A percentile compares a stretch with the other conserved stretches of the same genome.
Conservation (phyloP, 2,888 invertebrate species). For the Oligia strigilis region DNA sequence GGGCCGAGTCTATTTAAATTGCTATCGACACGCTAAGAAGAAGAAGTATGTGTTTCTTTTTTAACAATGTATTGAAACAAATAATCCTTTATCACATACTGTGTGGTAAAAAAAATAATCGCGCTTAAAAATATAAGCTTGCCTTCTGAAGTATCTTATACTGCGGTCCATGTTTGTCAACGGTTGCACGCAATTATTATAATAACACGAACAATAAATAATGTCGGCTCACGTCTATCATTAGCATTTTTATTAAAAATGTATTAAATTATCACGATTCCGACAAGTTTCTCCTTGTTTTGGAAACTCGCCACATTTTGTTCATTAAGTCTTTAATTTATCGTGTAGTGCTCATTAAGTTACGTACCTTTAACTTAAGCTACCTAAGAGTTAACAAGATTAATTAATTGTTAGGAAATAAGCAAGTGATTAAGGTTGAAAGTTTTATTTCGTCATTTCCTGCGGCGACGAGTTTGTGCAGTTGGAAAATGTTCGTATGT, state of each 20-base stretch:
- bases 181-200: slow-evolving; percentile 64
- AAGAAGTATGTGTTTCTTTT: too few relatives aligned
- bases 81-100: background rate
- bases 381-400: slow-evolving; percentile 27
- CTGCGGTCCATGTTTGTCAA: slow-evolving; percentile 50
- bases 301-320: slow-evolving; percentile 36
- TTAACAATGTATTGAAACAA: background rate
- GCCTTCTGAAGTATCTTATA: slow-evolving; percentile 29
- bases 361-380: slow-evolving; percentile 6
- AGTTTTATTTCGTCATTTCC: slow-evolving; percentile 57
- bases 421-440: slow-evolving; percentile 46
- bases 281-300: slow-evolving; percentile 52
- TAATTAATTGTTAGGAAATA: slow-evolving; percentile 56
- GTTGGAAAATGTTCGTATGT: slow-evolving; percentile 28
- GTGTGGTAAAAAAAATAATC: background rate
- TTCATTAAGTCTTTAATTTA: slow-evolving; percentile 59
- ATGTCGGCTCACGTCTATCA: slow-evolving; percentile 46
- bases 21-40: too few relatives aligned
- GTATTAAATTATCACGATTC: slow-evolving; percentile 59
- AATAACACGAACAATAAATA: slow-evolving; percentile 61
- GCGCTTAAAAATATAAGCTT: background rate
- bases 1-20: too few relatives aligned
- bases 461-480: slow-evolving; percentile 28
- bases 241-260: slow-evolving; percentile 69
- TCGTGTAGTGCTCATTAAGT: slow-evolving; percentile 42